Evolutionary conservation across 2,113 vertebrate genomes (phyloP).

Genomic region (Boulengeromyrus knoepffleri): DNA sequence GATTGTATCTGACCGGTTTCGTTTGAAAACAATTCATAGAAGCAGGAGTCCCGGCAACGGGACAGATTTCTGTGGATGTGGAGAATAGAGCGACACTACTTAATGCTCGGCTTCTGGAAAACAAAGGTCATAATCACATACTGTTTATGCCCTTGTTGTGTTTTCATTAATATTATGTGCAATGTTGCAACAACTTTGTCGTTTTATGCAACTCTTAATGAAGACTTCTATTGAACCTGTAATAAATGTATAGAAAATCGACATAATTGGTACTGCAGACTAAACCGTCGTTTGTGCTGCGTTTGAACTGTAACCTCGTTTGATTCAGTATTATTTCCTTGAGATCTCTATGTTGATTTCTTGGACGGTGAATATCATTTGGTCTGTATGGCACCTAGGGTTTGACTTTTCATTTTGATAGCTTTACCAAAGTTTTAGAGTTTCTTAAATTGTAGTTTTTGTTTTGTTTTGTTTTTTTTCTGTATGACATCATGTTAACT

Average conservation of each 20-base stretch:
- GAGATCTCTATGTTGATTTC: background rate
- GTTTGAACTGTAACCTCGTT: background rate
- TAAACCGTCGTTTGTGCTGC: slow-evolving; percentile 63
- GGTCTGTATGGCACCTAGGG: background rate
- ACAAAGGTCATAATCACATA: slow-evolving; percentile 60
- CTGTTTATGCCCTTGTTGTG: slow-evolving; percentile 69
- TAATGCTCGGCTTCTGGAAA: slow-evolving; percentile 35
- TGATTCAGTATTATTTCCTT: slow-evolving; percentile 13
- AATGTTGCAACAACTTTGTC: slow-evolving; percentile 65
- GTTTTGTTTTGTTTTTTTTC: slow-evolving; percentile 30
- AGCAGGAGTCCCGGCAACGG: background rate
- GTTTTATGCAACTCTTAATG: slow-evolving; percentile 78
- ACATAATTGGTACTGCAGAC: slow-evolving; percentile 44
- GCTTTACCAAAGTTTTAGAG: slow-evolving; percentile 53
- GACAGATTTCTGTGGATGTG: slow-evolving; percentile 38
- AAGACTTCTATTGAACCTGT: slow-evolving; percentile 77
- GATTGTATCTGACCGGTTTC: slow-evolving; percentile 58
- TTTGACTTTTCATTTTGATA: slow-evolving; percentile 27
- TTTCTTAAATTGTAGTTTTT: slow-evolving; percentile 26
- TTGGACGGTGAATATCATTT: slow-evolving; percentile 3
- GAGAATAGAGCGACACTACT: slow-evolving; percentile 3
- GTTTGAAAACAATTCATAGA: slow-evolving; percentile 36
- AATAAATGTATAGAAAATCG: slow-evolving; percentile 62
- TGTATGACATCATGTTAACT: slow-evolving; percentile 32
- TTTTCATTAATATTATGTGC: slow-evolving; percentile 72